Base-by-base conservation (phyloP, 2,888 invertebrate species). In the Andrena marginata region DNA sequence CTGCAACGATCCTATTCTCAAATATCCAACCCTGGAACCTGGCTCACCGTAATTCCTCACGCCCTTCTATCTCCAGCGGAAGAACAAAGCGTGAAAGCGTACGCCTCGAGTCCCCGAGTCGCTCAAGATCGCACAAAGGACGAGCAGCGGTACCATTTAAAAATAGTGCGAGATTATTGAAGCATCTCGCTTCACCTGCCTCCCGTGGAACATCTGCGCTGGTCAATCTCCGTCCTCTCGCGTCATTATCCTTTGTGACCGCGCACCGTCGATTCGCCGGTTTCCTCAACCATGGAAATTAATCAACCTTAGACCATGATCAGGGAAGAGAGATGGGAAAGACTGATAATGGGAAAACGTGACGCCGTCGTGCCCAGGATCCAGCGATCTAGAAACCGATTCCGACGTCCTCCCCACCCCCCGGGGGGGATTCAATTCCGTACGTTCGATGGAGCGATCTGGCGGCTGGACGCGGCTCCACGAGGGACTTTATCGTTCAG, bases 121-220 rank as follows among this genome's bases (percentile, higher is more conserved):
- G 79, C 68, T 51, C 33, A 8, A 54, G 23, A 54, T 48, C 65
- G 82, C 68, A 79, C 71, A 75, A 84, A 84, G 79, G 72, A 76
- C 72, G 42, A 73, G 54, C 56, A 20, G 71, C 86, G 82, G 82
- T 86, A 83, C 42, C 87, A 87, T 71, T 72, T 89, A 89, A 91
- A 91, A 92, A 92, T 92, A 90, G 86, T 87, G 77, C 85, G 80
- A 86, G 88, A 87, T 90, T 90, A 93, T 91, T 90, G 91, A 93
- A 93, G 92, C 93, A 92, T 92, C 89, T 90, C 92, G 89, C 81
- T 85, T 92, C 93, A 93, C 92, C 93, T 93, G 93, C 90, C 90
- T 82, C 62, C 31, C 16, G 51, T 48, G 48, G 75, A 87, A 87
- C 86, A 86, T 84, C 87, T 81, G 85, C 87, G 69, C 42, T 67